Percentiles rank a stretch among this genome's conserved stretches.
Evolutionary conservation across 2,797 vertebrate species (phyloP).

Genomic region (Intellagama lesueurii): DNA sequence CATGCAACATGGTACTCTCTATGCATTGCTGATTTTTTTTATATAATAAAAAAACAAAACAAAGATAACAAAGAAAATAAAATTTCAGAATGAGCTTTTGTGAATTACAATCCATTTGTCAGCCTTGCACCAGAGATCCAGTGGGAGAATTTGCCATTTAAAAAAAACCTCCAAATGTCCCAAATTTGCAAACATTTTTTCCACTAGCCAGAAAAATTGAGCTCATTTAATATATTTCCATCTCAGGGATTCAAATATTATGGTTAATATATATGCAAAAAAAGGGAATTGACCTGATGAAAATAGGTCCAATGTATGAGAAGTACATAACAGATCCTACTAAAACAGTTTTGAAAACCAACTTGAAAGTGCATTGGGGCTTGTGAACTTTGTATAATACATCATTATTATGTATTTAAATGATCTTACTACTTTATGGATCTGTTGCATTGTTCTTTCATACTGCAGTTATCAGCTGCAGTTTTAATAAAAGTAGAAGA

Average conservation of each 20-base stretch:
- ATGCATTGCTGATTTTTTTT: not conserved
- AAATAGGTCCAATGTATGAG: not conserved
- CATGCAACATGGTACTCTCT: not conserved
- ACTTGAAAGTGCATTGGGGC: not conserved
- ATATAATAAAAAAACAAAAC: too few relatives aligned
- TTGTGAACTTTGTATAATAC: not conserved
- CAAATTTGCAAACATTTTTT: slow-evolving; percentile 14
- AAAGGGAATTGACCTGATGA: not conserved
- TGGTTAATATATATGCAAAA: not conserved
- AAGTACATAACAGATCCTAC: not conserved
- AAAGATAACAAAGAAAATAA: too few relatives aligned
- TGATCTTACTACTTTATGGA: not conserved
- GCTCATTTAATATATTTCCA: not conserved
- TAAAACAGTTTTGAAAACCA: not conserved
- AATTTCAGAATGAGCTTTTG: too few relatives aligned
- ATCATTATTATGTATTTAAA: not conserved
- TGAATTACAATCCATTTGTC: not conserved
- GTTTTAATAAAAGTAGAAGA: too few relatives aligned
- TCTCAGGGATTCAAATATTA: not conserved
- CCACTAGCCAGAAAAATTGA: not conserved
- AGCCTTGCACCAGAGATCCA: not conserved
- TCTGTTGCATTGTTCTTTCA: not conserved
- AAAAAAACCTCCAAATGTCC: too few relatives aligned
- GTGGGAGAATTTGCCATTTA: not conserved
- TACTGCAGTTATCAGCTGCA: too few relatives aligned